Conservation (phyloP, 2,797 vertebrate genomes). For the Cottoperca gobio region DNA sequence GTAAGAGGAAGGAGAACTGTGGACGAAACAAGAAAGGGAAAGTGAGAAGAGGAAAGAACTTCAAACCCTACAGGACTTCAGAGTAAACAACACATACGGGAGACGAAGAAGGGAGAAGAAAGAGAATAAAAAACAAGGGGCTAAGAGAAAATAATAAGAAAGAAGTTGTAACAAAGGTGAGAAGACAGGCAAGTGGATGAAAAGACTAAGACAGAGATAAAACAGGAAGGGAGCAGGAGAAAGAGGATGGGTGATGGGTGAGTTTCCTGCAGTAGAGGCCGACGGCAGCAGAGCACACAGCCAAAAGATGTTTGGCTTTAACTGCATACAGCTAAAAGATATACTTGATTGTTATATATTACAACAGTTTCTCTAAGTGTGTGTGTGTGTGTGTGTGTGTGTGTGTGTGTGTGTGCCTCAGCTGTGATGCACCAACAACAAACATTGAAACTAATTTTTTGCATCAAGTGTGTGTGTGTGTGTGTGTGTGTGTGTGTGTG, state of each 20-base stretch:
- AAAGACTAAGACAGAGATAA: slow-evolving; percentile 10
- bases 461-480: slow-evolving; percentile 8
- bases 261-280: slow-evolving; percentile 25
- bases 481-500: background rate
- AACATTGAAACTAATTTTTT: slow-evolving; percentile 7
- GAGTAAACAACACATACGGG: slow-evolving; percentile 9
- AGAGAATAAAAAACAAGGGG: background rate
- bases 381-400: background rate
- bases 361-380: too few relatives aligned
- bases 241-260: slow-evolving; percentile 14
- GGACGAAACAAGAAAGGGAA: background rate
- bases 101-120: background rate
- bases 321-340: slow-evolving; percentile 21
- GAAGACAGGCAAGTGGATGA: slow-evolving; percentile 16
- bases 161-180: background rate
- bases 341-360: background rate
- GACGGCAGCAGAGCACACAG: slow-evolving; percentile 46
- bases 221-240: slow-evolving; percentile 19
- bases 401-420: slow-evolving; percentile 26
- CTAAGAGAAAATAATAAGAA: background rate
- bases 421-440: slow-evolving; percentile 34
- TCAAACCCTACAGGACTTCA: slow-evolving; percentile 4
- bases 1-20: background rate
- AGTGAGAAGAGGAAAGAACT: slow-evolving; percentile 13
- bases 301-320: slow-evolving; percentile 43